phyloP scores from a whole-genome alignment of 1,140 invertebrate genomes.

The Heliconius eleuchia region DNA sequence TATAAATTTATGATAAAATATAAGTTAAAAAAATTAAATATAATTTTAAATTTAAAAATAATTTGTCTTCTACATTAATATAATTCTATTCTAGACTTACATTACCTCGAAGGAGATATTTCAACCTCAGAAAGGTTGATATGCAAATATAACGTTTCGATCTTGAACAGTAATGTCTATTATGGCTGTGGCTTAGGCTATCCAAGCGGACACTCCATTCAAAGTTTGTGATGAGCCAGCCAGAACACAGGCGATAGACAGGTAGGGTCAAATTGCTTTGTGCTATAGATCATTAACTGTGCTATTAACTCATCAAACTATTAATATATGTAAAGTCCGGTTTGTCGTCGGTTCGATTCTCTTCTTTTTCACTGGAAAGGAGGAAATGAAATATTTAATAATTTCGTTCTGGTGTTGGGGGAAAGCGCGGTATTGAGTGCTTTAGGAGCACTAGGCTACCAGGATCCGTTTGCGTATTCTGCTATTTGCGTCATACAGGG shows the following conservation, averaged over 20 bases:
- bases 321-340: too few species aligned
- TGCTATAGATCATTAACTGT: not conserved
- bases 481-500: too few species aligned
- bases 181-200: not conserved
- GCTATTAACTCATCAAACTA: not conserved
- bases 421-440: too few species aligned
- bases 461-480: too few species aligned
- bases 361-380: too few species aligned
- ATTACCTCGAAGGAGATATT: not conserved
- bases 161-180: conserved; percentile 11
- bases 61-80: not conserved
- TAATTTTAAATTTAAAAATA: not conserved
- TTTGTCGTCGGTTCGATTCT: not conserved
- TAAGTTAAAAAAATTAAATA: too few species aligned
- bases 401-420: too few species aligned
- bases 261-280: not conserved
- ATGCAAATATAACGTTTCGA: conserved; percentile 11
- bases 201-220: conserved; percentile 6
- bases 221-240: conserved; percentile 4
- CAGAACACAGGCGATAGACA: not conserved
- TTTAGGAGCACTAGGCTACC: too few species aligned
- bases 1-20: too few species aligned
- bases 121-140: not conserved
- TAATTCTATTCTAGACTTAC: not conserved
- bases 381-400: too few species aligned